Percentiles rank a stretch among this genome's conserved stretches.
phyloP scores from a whole-genome alignment of 2,113 vertebrate species.

The Siphamia tubifer region DNA sequence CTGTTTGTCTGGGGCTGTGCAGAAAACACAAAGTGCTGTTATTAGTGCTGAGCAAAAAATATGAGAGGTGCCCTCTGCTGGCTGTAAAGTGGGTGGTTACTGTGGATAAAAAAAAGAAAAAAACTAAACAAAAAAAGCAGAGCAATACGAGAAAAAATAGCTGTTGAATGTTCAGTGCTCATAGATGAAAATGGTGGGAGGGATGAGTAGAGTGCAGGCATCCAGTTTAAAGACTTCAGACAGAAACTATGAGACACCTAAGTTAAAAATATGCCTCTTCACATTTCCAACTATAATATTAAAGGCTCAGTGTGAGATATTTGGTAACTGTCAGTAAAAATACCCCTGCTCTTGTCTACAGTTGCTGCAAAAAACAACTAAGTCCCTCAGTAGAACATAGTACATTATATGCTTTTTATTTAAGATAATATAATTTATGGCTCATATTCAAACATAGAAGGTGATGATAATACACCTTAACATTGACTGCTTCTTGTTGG shows the following conservation, averaged over 20 bases:
- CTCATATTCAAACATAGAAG: too few species aligned
- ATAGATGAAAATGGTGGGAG: not conserved
- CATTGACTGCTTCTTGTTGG: too few species aligned
- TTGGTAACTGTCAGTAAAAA: too few species aligned
- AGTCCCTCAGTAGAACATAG: too few species aligned
- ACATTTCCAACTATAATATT: not conserved
- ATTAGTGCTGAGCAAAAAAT: constrained; percentile 20
- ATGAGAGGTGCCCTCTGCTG: constrained; percentile 14
- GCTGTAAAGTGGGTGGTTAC: constrained; percentile 10
- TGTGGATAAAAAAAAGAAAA: not conserved
- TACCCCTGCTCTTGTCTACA: too few species aligned
- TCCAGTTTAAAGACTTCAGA: not conserved
- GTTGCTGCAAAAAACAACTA: too few species aligned
- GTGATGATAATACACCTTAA: too few species aligned
- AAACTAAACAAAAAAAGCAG: not conserved
- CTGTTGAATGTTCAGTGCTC: not conserved
- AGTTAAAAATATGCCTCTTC: not conserved
- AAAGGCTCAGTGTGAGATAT: too few species aligned
- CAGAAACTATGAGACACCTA: not conserved
- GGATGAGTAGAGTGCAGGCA: not conserved
- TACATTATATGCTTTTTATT: too few species aligned
- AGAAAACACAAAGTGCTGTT: constrained; percentile 64
- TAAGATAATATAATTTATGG: too few species aligned
- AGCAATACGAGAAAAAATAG: not conserved
- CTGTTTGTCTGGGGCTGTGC: constrained; percentile 92